Conservation (phyloP, 1,140 invertebrate species). For the Hycleus phaleratus region DNA sequence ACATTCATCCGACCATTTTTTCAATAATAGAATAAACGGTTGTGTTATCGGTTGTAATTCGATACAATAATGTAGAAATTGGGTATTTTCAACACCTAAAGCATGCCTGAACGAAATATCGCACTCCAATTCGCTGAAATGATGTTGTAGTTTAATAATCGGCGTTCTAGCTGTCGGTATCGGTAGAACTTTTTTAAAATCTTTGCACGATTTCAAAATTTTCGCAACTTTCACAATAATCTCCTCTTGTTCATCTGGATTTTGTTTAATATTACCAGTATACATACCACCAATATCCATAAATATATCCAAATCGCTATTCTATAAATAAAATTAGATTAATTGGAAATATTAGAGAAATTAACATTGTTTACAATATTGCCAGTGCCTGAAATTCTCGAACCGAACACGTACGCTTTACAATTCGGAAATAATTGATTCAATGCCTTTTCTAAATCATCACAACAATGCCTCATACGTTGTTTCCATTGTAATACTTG, state of each 20-base stretch:
- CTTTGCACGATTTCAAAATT: conserved; percentile 21
- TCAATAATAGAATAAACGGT: conserved; percentile 41
- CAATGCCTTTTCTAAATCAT: conserved; percentile 22
- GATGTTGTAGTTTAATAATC: conserved; percentile 48
- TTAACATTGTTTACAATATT: conserved; percentile 22
- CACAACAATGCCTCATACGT: conserved; percentile 22
- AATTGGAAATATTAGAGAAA: background rate
- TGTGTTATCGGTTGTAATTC: conserved; percentile 36
- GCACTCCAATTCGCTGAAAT: conserved; percentile 42
- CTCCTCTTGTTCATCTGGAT: conserved; percentile 27
- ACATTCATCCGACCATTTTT: conserved; percentile 45
- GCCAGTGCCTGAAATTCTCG: conserved; percentile 41
- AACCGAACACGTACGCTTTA: conserved; percentile 44
- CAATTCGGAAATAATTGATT: conserved; percentile 18
- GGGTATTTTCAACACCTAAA: conserved; percentile 48
- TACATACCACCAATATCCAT: conserved; percentile 42
- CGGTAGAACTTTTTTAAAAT: conserved; percentile 32
- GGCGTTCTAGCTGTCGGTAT: conserved; percentile 46
- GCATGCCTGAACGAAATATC: conserved; percentile 52
- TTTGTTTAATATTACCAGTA: conserved; percentile 30
- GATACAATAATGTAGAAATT: conserved; percentile 43
- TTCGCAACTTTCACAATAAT: conserved; percentile 26
- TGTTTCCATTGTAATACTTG: conserved; percentile 11
- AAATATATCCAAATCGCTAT: conserved; percentile 47
- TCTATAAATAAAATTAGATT: conserved; percentile 10